Percentiles rank a stretch among this genome's conserved stretches.
Evolutionary conservation across 2,888 invertebrate genomes (phyloP).

Genomic region (Melipona beecheii): DNA sequence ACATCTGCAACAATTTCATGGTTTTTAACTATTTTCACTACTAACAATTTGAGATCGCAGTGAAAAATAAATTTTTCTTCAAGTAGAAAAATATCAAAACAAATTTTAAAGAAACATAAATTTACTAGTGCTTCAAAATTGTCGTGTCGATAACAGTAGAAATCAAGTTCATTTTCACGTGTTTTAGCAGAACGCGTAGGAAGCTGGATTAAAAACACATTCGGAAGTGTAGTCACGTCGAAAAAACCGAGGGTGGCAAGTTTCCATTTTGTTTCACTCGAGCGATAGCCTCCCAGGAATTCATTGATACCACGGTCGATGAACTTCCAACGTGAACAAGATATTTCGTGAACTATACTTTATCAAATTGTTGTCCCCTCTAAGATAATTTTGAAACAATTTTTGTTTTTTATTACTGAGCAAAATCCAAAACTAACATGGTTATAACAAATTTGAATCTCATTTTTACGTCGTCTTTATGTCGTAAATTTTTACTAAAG

Average conservation of each 20-base stretch:
- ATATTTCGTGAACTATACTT: not conserved
- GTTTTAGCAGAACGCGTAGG: not conserved
- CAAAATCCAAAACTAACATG: not conserved
- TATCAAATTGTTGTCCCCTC: not conserved
- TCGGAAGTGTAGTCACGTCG: conserved; percentile 25
- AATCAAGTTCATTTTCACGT: not conserved
- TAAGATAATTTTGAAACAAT: not conserved
- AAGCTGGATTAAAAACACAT: conserved; percentile 4
- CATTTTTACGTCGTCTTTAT: not conserved
- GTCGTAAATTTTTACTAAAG: not conserved
- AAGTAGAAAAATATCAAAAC: not conserved
- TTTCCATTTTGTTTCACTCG: conserved; percentile 12
- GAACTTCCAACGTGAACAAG: conserved; percentile 2
- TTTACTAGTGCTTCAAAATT: not conserved
- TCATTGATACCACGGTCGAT: conserved; percentile 23
- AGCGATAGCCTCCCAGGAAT: conserved; percentile 10
- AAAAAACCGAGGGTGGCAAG: conserved; percentile 8
- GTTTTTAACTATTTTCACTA: not conserved
- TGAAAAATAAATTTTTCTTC: not conserved
- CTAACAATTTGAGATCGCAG: not conserved
- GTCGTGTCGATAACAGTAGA: not conserved
- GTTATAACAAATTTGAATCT: not conserved
- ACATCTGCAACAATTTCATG: not conserved
- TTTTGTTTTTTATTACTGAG: too few species aligned
- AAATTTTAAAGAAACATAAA: not conserved